A percentile compares a stretch with the other conserved stretches of the same genome.
Conservation (phyloP, 2,888 invertebrate species). For the Netelia inedita region DNA sequence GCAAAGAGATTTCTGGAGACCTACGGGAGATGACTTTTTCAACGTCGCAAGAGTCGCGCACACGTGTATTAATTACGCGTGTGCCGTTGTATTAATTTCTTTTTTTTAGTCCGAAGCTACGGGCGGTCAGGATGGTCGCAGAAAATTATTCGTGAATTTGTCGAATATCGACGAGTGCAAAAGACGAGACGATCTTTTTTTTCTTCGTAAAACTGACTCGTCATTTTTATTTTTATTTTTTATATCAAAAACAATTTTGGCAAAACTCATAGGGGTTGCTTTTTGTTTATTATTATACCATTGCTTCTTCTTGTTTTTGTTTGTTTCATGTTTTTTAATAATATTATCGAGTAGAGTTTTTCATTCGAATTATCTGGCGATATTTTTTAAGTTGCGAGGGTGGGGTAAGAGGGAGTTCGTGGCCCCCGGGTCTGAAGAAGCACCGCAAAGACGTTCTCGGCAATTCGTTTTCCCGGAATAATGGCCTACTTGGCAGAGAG, state of each 20-base stretch:
- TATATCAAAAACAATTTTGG: too few species aligned
- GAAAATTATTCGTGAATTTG: neutral
- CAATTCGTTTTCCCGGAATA: constrained; percentile 67
- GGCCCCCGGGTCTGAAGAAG: constrained; percentile 54
- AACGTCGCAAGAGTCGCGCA: neutral
- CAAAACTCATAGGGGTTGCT: too few species aligned
- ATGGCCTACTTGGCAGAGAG: constrained; percentile 71
- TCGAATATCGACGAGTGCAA: neutral
- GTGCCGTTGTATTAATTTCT: neutral
- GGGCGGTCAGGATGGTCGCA: neutral
- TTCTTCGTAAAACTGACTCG: too few species aligned
- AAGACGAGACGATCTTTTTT: too few species aligned
- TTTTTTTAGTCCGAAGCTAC: neutral
- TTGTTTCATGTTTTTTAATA: neutral
- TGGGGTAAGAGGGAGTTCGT: neutral
- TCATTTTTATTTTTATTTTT: too few species aligned
- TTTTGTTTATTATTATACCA: too few species aligned
- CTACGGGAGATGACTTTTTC: constrained; percentile 25
- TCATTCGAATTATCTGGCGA: constrained; percentile 23
- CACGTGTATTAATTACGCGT: constrained; percentile 45
- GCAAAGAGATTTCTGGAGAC: constrained; percentile 33
- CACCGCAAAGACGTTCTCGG: constrained; percentile 57
- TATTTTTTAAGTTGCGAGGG: neutral
- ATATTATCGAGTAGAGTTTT: neutral
- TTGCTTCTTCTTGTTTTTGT: too few species aligned